Base-by-base conservation (phyloP, 2,888 invertebrate species). In the Aleiodes leptofemur region DNA sequence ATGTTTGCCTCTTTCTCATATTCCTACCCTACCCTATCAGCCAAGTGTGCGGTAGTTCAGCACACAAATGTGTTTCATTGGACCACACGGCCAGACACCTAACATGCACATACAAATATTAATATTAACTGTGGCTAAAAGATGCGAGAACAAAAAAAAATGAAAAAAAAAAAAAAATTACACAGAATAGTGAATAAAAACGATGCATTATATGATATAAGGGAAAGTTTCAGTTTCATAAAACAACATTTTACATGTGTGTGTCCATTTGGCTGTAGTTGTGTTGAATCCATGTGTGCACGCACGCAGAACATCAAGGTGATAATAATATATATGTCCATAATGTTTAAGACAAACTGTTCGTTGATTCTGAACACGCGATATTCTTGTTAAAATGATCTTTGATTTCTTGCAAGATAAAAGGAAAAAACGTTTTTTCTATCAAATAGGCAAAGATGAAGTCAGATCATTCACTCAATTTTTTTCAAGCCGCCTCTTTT, bases 291-390 rank as follows among this genome's bases (percentile, higher is more conserved):
- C 9, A 8, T 43, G 43, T 43, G 43, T 9, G 43, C 43, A 43
- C 43, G 43, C 55, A 34, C 53, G 11, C 75, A 77, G 68, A 73
- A 55, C 69, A 53, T 38, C 73, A 72, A 75, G 73, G 74, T 72
- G 75, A 75, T 71, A 72, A 56, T 59, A 9, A 61, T 23, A 23
- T 68, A 48, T 31, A 51, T 57, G 73, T 64, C 16, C 64, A 64
- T 16, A 43, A 64, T 64, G 48, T 48, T 64, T 48, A 64, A 64
- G 14, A 64, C 43, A 64, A 64, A 64, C 64, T 64, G 43, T 43
- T 9, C 16, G 48, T 23, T 64, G 43, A 64, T 48, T 64, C 16
- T 64, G 48, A 64, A 43, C 64, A 64, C 64, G 64, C 43, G 16
- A 64, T 64, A 64, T 7, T 64, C 48, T 23, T 43, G 64, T 64